Percentiles rank a stretch among this genome's conserved stretches.
Evolutionary conservation across 2,797 vertebrate species (phyloP).

Genomic region (Eurystomus glaucurus): DNA sequence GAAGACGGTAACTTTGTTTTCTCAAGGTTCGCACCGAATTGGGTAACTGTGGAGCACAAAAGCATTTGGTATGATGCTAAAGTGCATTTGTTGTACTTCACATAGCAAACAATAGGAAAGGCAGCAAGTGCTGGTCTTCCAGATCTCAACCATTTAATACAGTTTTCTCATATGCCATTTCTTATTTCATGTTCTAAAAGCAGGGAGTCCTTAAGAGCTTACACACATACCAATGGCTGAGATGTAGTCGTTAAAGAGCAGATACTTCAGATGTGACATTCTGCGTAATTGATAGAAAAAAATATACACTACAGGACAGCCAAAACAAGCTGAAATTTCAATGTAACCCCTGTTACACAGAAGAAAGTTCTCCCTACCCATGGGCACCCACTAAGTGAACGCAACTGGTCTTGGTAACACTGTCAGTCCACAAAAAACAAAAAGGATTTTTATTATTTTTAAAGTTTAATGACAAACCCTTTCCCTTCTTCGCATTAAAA

Average conservation of each 20-base stretch:
- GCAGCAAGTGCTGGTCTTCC: neutral
- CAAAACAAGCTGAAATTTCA: constrained; percentile 71
- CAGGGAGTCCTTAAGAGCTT: constrained; percentile 55
- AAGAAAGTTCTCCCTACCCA: constrained; percentile 44
- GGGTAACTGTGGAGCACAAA: neutral
- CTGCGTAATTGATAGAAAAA: constrained; percentile 60
- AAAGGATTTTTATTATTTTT: constrained; percentile 83
- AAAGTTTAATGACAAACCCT: constrained; percentile 85
- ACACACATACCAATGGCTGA: constrained; percentile 32
- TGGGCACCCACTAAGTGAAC: constrained; percentile 64
- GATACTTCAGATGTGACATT: constrained; percentile 39
- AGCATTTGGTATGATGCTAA: neutral
- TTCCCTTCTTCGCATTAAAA: constrained; percentile 83
- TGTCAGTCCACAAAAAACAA: constrained; percentile 73
- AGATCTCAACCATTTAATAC: constrained; percentile 5
- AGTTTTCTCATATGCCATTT: constrained; percentile 40
- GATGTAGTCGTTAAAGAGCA: constrained; percentile 62
- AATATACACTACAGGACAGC: constrained; percentile 43
- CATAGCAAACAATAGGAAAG: neutral
- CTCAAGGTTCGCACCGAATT: neutral
- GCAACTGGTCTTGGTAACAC: constrained; percentile 59
- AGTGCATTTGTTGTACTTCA: neutral
- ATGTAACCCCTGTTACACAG: constrained; percentile 11
- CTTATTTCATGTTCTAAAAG: constrained; percentile 62
- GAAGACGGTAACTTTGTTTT: neutral